Conservation (phyloP, 64 coral and sea anemone species). For the Astreopora myriophthalma region DNA sequence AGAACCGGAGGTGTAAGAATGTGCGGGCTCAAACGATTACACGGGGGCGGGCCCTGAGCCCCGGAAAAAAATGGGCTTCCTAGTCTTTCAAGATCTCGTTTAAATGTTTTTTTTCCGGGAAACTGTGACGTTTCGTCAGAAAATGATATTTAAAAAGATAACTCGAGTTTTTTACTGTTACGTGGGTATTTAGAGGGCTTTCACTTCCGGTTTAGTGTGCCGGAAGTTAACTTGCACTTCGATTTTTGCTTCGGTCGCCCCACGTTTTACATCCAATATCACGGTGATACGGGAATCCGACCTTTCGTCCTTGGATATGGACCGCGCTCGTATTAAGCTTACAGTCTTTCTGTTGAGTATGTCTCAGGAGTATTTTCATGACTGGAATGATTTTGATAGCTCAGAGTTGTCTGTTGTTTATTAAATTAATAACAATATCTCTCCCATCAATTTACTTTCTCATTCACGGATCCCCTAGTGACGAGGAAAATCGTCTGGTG, state of each 20-base stretch:
- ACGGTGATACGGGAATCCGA: not conserved
- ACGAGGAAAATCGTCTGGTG: too few relatives aligned
- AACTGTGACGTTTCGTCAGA: not conserved
- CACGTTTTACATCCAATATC: not conserved
- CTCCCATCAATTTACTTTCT: too few relatives aligned
- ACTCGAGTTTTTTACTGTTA: not conserved
- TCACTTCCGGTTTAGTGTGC: not conserved
- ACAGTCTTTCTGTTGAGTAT: too few relatives aligned
- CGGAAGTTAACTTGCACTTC: not conserved
- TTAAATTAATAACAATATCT: too few relatives aligned
- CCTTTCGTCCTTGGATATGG: not conserved
- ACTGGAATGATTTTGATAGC: too few relatives aligned
- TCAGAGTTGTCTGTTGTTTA: too few relatives aligned
- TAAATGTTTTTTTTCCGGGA: not conserved
- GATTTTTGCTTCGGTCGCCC: not conserved
- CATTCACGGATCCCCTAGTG: too few relatives aligned
- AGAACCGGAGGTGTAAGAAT: conserved; percentile 47
- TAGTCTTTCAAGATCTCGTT: not conserved
- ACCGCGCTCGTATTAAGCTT: not conserved
- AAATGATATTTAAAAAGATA: not conserved
- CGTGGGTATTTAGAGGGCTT: not conserved
- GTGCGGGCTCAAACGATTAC: conserved; percentile 39
- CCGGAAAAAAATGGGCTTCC: conserved; percentile 5
- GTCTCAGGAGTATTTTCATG: too few relatives aligned
- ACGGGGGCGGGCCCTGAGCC: not conserved